Percentiles rank a stretch among this genome's conserved stretches.
Evolutionary conservation across 2,797 vertebrate genomes (phyloP).

Genomic region (Eleutherodactylus coqui): DNA sequence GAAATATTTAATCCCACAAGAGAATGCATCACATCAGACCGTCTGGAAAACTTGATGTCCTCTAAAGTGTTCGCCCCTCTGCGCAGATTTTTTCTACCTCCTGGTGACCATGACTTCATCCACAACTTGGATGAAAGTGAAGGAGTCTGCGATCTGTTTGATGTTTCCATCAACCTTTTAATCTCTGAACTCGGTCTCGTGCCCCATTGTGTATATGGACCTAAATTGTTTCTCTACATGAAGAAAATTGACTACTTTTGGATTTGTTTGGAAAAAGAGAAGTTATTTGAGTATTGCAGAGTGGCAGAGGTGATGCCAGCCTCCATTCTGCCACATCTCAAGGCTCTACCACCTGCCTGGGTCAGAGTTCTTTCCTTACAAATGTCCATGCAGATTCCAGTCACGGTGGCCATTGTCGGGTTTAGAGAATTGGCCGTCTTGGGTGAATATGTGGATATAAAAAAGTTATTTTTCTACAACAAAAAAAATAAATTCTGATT

Average conservation of each 20-base stretch:
- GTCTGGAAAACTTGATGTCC: constrained; percentile 96
- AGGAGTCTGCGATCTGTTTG: constrained; percentile 97
- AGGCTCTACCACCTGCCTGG: no score
- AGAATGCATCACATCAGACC: constrained; percentile 93
- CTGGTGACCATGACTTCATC: constrained; percentile 97
- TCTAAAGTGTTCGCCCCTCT: constrained; percentile 98
- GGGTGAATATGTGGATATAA: constrained; percentile 13
- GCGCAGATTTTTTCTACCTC: constrained; percentile 90
- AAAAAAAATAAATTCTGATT: not conserved
- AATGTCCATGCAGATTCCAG: not conserved
- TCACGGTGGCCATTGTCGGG: not conserved
- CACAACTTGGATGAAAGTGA: constrained; percentile 98
- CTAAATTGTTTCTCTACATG: constrained; percentile 65
- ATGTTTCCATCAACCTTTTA: constrained; percentile 97
- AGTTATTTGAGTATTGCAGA: not conserved
- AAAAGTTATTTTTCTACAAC: constrained; percentile 7
- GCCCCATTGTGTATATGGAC: constrained; percentile 67
- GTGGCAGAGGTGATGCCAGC: not conserved
- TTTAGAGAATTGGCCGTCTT: not conserved
- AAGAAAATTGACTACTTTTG: constrained; percentile 68
- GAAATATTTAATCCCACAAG: constrained; percentile 97
- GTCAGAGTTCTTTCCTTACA: not conserved
- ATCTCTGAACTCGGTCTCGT: constrained; percentile 68
- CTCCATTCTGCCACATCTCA: no score
- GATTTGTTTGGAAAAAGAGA: constrained; percentile 59